phyloP scores from a whole-genome alignment of 2,113 vertebrate genomes.

The Brachyistius frenatus region DNA sequence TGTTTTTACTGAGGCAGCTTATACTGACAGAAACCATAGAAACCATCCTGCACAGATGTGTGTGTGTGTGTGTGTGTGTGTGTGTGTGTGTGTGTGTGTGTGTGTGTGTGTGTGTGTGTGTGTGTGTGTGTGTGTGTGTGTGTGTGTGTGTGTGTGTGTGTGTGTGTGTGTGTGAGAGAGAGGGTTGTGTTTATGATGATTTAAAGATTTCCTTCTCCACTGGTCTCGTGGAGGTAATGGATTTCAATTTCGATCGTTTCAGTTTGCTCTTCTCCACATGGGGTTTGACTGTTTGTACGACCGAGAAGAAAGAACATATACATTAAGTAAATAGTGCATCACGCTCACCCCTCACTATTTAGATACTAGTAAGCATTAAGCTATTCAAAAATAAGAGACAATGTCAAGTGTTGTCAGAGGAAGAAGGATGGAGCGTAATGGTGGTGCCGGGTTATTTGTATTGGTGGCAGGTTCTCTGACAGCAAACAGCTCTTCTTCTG shows the following conservation, averaged over 20 bases:
- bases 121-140: slow-evolving; percentile 19
- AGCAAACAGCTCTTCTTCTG: slow-evolving; percentile 5
- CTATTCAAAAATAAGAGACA: no score
- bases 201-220: slow-evolving; percentile 23
- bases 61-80: slow-evolving; percentile 20
- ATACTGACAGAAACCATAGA: slow-evolving; percentile 28
- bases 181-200: neutral
- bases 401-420: neutral
- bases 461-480: slow-evolving; percentile 30
- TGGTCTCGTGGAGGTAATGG: slow-evolving; percentile 8
- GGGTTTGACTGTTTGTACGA: neutral
- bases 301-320: neutral
- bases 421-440: neutral
- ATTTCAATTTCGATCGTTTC: slow-evolving; percentile 29
- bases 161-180: slow-evolving; percentile 11
- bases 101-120: slow-evolving; percentile 15
- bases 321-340: neutral
- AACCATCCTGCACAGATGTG: neutral
- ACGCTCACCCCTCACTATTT: neutral
- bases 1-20: slow-evolving; percentile 36
- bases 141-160: neutral
- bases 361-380: neutral
- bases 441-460: slow-evolving; percentile 28
- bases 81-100: slow-evolving; percentile 1
- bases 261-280: neutral